phyloP scores from a whole-genome alignment of 2,888 invertebrate species.

The Branchipolynoe longqiensis region DNA sequence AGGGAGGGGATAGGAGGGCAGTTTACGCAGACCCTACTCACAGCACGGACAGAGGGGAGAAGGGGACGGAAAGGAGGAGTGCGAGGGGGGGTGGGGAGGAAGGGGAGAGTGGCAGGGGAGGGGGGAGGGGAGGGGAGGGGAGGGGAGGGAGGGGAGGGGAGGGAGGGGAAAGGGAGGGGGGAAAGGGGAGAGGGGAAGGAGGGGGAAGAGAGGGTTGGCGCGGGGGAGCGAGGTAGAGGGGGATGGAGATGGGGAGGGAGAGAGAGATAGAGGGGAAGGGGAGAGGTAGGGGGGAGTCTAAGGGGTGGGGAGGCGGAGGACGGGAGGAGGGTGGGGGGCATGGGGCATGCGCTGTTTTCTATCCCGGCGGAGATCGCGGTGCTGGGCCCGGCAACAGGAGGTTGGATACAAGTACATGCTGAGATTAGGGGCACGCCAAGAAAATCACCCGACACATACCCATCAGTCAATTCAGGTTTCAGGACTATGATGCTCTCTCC shows the following conservation, averaged over 20 bases:
- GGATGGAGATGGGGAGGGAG: neutral
- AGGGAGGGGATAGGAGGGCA: too few relatives aligned
- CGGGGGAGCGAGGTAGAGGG: too few relatives aligned
- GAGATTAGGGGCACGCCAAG: constrained; percentile 51
- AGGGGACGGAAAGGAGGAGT: neutral
- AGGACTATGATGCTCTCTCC: constrained; percentile 45
- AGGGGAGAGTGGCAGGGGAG: neutral
- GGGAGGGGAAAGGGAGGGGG: neutral
- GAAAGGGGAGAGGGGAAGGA: too few relatives aligned
- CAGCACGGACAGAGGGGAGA: too few relatives aligned
- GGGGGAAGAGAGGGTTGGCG: neutral
- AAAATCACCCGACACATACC: constrained; percentile 31
- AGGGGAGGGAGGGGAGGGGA: too few relatives aligned
- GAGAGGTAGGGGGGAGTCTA: neutral
- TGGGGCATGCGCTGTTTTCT: neutral
- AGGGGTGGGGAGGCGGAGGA: neutral
- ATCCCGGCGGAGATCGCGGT: constrained; percentile 7
- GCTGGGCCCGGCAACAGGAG: constrained; percentile 15
- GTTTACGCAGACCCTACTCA: too few relatives aligned
- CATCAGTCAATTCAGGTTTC: constrained; percentile 40
- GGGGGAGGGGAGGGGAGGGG: too few relatives aligned
- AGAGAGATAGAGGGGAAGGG: too few relatives aligned
- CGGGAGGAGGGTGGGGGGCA: too few relatives aligned
- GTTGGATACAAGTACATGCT: constrained; percentile 22
- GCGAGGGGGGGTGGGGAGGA: too few relatives aligned